These are phyloP conservation scores for Helarctos malayanus DNA, from an alignment of 2,797 vertebrate genomes.

Conservation along the genomic window DNA sequence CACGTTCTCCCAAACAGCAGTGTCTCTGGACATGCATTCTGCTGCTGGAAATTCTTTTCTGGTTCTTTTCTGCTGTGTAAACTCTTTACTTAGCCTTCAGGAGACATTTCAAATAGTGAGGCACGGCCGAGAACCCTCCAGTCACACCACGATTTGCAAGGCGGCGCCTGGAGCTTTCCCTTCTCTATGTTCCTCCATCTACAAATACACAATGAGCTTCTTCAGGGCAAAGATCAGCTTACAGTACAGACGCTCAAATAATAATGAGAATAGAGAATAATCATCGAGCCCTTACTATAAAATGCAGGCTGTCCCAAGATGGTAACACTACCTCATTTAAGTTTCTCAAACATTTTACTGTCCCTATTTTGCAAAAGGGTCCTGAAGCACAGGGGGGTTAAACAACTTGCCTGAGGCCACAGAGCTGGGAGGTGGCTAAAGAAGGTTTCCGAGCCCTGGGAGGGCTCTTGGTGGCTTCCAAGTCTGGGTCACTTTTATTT, in stretches of 20 bases:
- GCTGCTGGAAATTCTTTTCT: neutral
- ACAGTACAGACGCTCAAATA: neutral
- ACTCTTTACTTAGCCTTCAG: neutral
- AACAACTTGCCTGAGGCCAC: neutral
- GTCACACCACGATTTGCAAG: neutral
- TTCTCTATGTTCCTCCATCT: neutral
- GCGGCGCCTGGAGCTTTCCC: neutral
- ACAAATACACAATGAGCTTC: neutral
- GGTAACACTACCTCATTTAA: neutral
- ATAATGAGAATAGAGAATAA: neutral
- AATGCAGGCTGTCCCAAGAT: neutral
- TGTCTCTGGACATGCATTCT: neutral
- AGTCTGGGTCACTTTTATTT: neutral
- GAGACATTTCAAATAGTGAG: neutral
- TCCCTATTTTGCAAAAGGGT: constrained; percentile 22
- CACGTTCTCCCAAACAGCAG: neutral
- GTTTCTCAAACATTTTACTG: neutral
- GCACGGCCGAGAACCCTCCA: neutral
- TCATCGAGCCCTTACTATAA: neutral
- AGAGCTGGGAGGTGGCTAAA: neutral
- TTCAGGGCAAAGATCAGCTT: neutral
- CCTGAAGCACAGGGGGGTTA: neutral
- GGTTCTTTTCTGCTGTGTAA: neutral
- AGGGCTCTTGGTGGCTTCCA: neutral
- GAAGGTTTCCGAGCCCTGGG: neutral